Conservation (phyloP, 2,797 vertebrate genomes). For the Lacerta agilis region DNA sequence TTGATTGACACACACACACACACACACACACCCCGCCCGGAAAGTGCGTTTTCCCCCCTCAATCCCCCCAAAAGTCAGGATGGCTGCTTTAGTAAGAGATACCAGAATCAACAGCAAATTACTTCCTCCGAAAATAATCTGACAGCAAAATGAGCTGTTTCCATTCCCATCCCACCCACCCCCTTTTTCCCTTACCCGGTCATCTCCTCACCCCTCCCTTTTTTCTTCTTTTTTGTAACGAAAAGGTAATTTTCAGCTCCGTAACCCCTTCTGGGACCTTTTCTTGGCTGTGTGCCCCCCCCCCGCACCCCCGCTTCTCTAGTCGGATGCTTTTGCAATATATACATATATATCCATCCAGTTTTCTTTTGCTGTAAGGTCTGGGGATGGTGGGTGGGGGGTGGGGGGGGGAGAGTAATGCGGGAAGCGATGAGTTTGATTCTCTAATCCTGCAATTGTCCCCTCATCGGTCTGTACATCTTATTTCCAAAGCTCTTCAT, state of each 20-base stretch:
- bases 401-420: neutral
- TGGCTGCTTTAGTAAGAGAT: too few relatives aligned
- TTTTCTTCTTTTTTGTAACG: neutral
- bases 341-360: conserved; percentile 1
- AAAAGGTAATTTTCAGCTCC: conserved; percentile 34
- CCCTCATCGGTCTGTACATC: conserved; percentile 24
- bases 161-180: neutral
- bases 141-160: neutral
- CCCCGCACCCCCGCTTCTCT: too few relatives aligned
- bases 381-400: too few relatives aligned
- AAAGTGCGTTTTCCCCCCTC: neutral
- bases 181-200: neutral
- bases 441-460: conserved; percentile 43
- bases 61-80: neutral
- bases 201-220: neutral
- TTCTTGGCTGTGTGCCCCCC: neutral
- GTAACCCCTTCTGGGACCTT: conserved; percentile 4
- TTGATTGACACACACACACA: too few relatives aligned
- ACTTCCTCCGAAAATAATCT: neutral
- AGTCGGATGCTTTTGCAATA: neutral
- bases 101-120: neutral
- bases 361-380: conserved; percentile 33
- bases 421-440: neutral
- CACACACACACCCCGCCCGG: neutral
- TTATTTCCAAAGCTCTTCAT: conserved; percentile 39